Percentiles rank a stretch among this genome's conserved stretches.
Conservation (phyloP, 2,888 invertebrate species). For the Emmelina monodactyla region DNA sequence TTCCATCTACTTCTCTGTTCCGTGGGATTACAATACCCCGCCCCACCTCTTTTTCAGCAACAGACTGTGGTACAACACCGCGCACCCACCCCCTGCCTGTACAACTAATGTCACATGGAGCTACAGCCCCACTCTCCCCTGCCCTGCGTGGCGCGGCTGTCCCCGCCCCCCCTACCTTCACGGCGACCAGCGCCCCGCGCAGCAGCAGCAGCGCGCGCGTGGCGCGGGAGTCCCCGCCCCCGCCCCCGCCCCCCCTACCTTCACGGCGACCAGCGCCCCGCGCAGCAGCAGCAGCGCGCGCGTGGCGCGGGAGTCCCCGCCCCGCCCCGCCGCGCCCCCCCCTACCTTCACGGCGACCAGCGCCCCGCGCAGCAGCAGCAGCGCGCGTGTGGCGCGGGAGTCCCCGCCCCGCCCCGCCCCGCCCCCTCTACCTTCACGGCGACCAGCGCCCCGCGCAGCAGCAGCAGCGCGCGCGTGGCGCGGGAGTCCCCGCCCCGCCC, state of each 20-base stretch:
- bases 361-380: slow-evolving; percentile 69
- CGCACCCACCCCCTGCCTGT: slow-evolving; percentile 74
- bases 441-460: slow-evolving; percentile 64
- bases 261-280: slow-evolving; percentile 62
- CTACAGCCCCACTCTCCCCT: slow-evolving; percentile 75
- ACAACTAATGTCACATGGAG: no score
- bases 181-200: slow-evolving; percentile 69
- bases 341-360: slow-evolving; percentile 81
- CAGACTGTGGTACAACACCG: no score
- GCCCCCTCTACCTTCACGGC: slow-evolving; percentile 71
- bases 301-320: slow-evolving; percentile 72
- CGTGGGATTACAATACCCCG: no score
- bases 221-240: slow-evolving; percentile 78
- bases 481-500: slow-evolving; percentile 79
- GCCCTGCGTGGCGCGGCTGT: slow-evolving; percentile 58
- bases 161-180: slow-evolving; percentile 71
- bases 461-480: slow-evolving; percentile 60
- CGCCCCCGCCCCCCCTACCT: slow-evolving; percentile 65
- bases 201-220: slow-evolving; percentile 60
- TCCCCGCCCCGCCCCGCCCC: slow-evolving; percentile 68
- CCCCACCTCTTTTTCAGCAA: no score
- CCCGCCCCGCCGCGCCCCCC: slow-evolving; percentile 31
- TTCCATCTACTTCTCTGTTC: no score
- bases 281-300: slow-evolving; percentile 72
- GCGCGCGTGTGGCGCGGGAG: slow-evolving; percentile 63